phyloP scores from a whole-genome alignment of 2,113 vertebrate species.

The Macrotis lagotis region DNA sequence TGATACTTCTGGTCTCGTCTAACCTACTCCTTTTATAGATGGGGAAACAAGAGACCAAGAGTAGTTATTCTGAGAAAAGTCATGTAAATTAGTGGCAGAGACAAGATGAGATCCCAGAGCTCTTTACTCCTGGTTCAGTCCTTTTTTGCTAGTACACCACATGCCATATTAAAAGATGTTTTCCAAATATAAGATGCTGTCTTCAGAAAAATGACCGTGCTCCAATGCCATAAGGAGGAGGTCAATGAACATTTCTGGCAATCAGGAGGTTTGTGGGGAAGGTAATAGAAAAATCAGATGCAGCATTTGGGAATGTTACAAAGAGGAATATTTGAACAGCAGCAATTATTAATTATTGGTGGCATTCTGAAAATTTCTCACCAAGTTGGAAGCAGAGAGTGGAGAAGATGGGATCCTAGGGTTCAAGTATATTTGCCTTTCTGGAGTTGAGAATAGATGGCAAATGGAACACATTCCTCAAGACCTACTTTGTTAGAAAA shows the following conservation, averaged over 20 bases:
- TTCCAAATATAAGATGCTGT: not conserved
- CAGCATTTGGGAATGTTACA: not conserved
- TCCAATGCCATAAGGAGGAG: not conserved
- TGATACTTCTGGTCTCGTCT: not conserved
- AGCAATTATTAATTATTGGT: not conserved
- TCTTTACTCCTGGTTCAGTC: not conserved
- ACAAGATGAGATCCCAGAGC: not conserved
- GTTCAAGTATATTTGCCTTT: not conserved
- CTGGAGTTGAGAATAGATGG: not conserved
- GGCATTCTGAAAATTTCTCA: not conserved
- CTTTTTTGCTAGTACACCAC: not conserved
- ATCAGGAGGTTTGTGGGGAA: not conserved
- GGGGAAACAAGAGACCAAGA: not conserved
- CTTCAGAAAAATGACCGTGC: not conserved
- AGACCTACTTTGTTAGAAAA: not conserved
- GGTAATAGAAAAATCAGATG: not conserved
- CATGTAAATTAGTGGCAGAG: not conserved
- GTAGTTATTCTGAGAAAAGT: not conserved
- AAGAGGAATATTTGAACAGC: not conserved
- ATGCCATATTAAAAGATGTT: not conserved
- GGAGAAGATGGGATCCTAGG: not conserved
- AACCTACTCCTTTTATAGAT: not conserved
- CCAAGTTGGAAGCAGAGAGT: not conserved
- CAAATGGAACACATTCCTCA: not conserved
- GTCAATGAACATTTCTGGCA: not conserved